phyloP scores from a whole-genome alignment of 2,113 vertebrate genomes.

The Carassius carassius region DNA sequence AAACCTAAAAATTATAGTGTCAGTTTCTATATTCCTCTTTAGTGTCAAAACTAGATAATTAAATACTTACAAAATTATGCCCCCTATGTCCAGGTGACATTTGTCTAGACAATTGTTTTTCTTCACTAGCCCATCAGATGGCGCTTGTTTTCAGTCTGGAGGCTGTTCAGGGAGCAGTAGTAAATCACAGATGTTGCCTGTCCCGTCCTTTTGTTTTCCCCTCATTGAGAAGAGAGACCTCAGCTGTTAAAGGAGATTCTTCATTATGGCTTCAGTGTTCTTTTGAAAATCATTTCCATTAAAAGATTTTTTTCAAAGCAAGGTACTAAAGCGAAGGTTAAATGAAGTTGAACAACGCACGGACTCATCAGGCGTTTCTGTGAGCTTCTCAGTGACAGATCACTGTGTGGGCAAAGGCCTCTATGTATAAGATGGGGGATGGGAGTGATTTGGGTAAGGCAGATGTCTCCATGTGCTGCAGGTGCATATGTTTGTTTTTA shows the following conservation, averaged over 20 bases:
- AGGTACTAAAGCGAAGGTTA: slow-evolving; percentile 81
- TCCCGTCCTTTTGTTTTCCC: slow-evolving; percentile 74
- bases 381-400: slow-evolving; percentile 62
- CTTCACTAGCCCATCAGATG: slow-evolving; percentile 68
- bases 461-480: slow-evolving; percentile 36
- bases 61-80: background rate
- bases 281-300: slow-evolving; percentile 84
- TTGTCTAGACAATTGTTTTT: slow-evolving; percentile 32
- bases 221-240: slow-evolving; percentile 78
- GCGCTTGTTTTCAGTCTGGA: slow-evolving; percentile 54
- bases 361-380: slow-evolving; percentile 69
- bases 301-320: slow-evolving; percentile 79
- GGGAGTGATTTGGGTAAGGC: slow-evolving; percentile 40
- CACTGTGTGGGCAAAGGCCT: slow-evolving; percentile 45
- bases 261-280: slow-evolving; percentile 83
- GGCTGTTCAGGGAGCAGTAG: slow-evolving; percentile 45
- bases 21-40: background rate
- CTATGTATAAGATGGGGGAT: slow-evolving; percentile 27
- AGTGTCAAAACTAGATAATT: slow-evolving; percentile 7
- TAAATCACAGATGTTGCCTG: slow-evolving; percentile 80
- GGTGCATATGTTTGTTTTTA: slow-evolving; percentile 29
- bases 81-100: background rate
- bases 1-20: background rate
- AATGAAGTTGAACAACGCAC: slow-evolving; percentile 73
- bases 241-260: slow-evolving; percentile 82